These are phyloP conservation scores for Catajapyx aquilonaris DNA, from an alignment of 1,140 invertebrate species.

Conservation along the genomic window DNA sequence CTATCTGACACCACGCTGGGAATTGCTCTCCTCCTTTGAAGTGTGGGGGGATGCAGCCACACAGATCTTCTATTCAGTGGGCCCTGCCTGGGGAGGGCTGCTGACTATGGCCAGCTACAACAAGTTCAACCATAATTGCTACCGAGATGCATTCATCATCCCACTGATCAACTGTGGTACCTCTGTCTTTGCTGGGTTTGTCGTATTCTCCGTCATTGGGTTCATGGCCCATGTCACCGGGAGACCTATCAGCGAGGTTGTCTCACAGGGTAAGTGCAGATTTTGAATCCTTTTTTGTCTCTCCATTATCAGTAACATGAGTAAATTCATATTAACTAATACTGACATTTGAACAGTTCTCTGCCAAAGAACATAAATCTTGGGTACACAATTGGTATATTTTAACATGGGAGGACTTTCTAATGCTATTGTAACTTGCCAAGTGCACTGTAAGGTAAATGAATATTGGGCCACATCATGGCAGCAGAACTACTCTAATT, in stretches of 20 bases:
- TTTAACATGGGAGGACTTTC: no score
- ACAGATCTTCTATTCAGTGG: conserved; percentile 41
- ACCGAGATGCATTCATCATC: conserved; percentile 32
- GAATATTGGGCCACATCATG: no score
- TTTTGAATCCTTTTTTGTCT: neutral
- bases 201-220: conserved; percentile 41
- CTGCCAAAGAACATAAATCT: no score
- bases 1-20: neutral
- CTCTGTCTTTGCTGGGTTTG: conserved; percentile 40
- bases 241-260: neutral
- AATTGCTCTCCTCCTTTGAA: neutral
- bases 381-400: no score
- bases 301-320: no score
- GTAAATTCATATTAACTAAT: no score
- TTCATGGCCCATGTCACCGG: neutral
- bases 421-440: no score
- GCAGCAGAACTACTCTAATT: no score
- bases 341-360: no score
- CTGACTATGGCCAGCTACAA: conserved; percentile 36
- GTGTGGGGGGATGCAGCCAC: conserved; percentile 24
- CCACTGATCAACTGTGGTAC: conserved; percentile 34
- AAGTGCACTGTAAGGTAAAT: no score
- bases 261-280: neutral
- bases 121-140: conserved; percentile 32
- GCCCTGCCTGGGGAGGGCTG: conserved; percentile 35